phyloP scores from a whole-genome alignment of 1,140 invertebrate species.

The Sinonovacula constricta region DNA sequence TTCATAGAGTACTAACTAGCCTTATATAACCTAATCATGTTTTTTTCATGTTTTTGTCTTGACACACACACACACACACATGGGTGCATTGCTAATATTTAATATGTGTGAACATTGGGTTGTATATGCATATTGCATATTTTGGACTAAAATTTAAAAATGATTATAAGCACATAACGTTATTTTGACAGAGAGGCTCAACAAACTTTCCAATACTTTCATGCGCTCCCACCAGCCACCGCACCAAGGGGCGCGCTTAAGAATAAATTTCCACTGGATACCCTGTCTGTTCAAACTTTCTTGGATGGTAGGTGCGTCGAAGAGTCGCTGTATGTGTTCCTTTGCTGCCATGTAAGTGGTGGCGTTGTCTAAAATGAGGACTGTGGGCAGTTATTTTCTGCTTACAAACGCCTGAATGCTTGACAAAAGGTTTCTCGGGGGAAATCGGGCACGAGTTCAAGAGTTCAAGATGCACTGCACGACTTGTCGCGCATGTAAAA shows the following conservation, averaged over 20 bases:
- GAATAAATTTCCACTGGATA: conserved; percentile 39
- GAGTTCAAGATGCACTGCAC: conserved; percentile 31
- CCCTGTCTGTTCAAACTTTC: conserved; percentile 2
- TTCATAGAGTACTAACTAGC: too few species aligned
- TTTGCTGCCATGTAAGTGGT: conserved; percentile 13
- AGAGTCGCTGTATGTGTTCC: conserved; percentile 10
- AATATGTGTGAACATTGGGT: too few species aligned
- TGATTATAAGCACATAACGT: too few species aligned
- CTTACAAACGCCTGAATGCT: conserved; percentile 26
- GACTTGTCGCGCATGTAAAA: conserved; percentile 17
- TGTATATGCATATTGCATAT: too few species aligned
- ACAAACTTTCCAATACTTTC: too few species aligned
- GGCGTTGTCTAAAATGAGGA: conserved; percentile 32
- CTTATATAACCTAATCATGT: too few species aligned
- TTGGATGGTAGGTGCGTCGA: background rate
- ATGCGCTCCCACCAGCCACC: conserved; percentile 37
- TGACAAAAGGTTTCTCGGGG: conserved; percentile 5
- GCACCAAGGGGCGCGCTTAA: conserved; percentile 31
- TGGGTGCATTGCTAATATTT: too few species aligned
- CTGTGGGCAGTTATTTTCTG: too few species aligned
- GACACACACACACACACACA: too few species aligned
- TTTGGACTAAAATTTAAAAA: too few species aligned
- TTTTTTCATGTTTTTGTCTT: too few species aligned
- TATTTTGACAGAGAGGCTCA: too few species aligned
- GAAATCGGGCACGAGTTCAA: conserved; percentile 11